Conservation (phyloP, 2,113 vertebrate genomes). For the Cygnus atratus region DNA sequence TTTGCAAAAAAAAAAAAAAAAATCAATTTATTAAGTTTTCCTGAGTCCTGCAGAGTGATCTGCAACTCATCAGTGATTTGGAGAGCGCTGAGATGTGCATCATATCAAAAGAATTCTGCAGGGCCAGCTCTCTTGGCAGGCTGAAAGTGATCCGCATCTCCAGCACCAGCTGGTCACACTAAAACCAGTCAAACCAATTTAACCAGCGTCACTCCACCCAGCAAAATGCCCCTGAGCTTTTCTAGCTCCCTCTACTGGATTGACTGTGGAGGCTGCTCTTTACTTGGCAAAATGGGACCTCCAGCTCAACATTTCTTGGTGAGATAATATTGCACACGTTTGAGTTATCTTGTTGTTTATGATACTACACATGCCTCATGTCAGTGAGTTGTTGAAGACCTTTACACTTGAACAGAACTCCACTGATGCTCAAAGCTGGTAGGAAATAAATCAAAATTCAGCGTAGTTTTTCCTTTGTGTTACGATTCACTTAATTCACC, state of each 20-base stretch:
- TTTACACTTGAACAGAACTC: not conserved
- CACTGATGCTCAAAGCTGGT: not conserved
- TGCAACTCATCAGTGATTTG: not conserved
- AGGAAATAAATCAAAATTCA: not conserved
- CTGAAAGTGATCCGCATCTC: slow-evolving; percentile 36
- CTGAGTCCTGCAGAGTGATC: slow-evolving; percentile 24
- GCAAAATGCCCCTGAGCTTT: not conserved
- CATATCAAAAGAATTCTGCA: slow-evolving; percentile 65
- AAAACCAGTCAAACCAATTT: too few relatives aligned
- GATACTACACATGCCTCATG: not conserved
- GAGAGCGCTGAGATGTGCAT: slow-evolving; percentile 22
- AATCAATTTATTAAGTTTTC: slow-evolving; percentile 6
- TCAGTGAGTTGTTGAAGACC: not conserved
- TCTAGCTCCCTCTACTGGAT: not conserved
- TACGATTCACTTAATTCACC: not conserved
- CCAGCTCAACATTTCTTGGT: not conserved
- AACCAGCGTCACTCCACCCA: not conserved
- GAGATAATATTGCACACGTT: not conserved
- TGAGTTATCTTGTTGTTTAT: not conserved
- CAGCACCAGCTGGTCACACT: not conserved
- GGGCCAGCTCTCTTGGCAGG: slow-evolving; percentile 44
- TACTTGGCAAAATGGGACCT: not conserved
- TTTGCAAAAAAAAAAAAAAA: not conserved
- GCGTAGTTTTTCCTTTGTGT: not conserved
- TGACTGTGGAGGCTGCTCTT: not conserved